These are phyloP conservation scores for Capromys pilorides DNA, from an alignment of 2,797 vertebrate genomes.

Conservation along the genomic window DNA sequence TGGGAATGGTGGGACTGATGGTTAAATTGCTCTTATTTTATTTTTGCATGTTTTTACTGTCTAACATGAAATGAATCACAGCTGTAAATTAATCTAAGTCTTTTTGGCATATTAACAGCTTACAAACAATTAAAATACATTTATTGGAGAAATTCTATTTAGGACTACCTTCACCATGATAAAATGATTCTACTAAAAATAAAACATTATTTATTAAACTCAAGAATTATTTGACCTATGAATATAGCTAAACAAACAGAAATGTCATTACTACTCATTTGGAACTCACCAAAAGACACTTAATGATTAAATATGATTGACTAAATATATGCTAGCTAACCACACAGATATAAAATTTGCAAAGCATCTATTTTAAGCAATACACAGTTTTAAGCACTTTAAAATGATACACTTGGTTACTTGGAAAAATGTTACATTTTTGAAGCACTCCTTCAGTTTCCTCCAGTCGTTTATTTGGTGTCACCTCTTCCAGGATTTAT, in stretches of 20 bases:
- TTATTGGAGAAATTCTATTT: neutral
- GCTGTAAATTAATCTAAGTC: neutral
- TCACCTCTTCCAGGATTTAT: neutral
- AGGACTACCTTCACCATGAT: neutral
- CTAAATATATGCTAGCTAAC: neutral
- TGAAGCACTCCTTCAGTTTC: neutral
- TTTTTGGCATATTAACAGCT: neutral
- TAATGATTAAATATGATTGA: neutral
- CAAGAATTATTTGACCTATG: neutral
- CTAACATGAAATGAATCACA: constrained; percentile 21
- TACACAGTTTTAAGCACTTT: neutral
- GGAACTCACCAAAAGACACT: neutral
- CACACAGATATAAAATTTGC: neutral
- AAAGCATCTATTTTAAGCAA: neutral
- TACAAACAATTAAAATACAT: neutral
- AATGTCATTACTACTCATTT: neutral
- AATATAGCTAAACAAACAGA: neutral
- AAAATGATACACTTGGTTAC: neutral
- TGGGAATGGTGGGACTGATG: neutral
- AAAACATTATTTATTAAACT: neutral
- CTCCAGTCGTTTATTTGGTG: neutral
- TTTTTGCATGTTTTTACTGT: neutral
- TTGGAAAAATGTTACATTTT: neutral
- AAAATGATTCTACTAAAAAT: neutral
- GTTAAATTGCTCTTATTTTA: neutral